These are phyloP conservation scores for Eupithecia subumbrata DNA, from an alignment of 2,888 invertebrate species.

Conservation along the genomic window DNA sequence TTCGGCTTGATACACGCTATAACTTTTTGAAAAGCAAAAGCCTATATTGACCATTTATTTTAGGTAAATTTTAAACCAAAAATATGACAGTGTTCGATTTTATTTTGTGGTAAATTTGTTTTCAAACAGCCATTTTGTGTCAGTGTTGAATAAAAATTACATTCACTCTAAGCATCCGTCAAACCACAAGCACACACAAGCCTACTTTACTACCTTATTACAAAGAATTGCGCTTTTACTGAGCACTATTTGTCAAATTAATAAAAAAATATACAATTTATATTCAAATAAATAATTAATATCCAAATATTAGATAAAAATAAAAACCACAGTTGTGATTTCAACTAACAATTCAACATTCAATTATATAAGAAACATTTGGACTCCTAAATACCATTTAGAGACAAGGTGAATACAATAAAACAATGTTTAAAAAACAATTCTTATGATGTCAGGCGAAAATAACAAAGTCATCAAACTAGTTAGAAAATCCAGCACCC, in stretches of 20 bases:
- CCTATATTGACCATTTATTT: not conserved
- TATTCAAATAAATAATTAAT: conserved; percentile 45
- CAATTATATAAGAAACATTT: conserved; percentile 23
- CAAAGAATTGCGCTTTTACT: conserved; percentile 41
- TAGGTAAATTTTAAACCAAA: not conserved
- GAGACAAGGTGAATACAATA: not conserved
- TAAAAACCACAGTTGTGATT: conserved; percentile 37
- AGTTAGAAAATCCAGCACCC: not conserved
- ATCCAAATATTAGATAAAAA: conserved; percentile 43
- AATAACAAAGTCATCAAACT: conserved; percentile 1
- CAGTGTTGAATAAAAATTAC: conserved; percentile 32
- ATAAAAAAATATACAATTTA: conserved; percentile 40
- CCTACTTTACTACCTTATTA: conserved; percentile 25
- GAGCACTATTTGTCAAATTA: conserved; percentile 40
- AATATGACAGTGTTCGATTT: conserved; percentile 15
- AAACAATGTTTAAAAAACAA: not conserved
- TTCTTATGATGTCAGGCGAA: not conserved
- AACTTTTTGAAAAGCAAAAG: not conserved
- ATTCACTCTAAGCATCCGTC: conserved; percentile 20
- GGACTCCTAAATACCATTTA: conserved; percentile 23
- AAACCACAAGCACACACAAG: conserved; percentile 27
- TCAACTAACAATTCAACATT: conserved; percentile 28
- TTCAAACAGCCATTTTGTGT: conserved; percentile 46
- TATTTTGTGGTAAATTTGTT: not conserved
- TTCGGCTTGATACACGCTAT: not conserved